Evolutionary conservation across 2,888 invertebrate species (phyloP).

Genomic region (Thymelicus acteon): DNA sequence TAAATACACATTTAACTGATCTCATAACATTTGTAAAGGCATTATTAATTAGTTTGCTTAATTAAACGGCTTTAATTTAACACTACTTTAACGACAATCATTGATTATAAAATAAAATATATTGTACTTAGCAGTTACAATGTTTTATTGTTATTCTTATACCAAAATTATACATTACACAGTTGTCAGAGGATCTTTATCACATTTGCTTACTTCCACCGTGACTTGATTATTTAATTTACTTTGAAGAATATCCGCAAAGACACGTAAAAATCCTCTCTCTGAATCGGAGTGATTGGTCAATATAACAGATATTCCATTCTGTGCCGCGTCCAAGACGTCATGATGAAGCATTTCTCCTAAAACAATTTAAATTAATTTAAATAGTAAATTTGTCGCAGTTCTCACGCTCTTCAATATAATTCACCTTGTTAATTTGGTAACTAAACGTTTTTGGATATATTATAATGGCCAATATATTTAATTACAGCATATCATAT

Average conservation of each 20-base stretch:
- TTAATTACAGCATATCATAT: too few relatives aligned
- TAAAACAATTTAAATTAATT: conserved; percentile 47
- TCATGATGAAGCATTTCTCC: conserved; percentile 98
- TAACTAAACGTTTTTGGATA: too few relatives aligned
- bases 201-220: conserved; percentile 88
- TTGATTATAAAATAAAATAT: conserved; percentile 29
- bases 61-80: conserved; percentile 20
- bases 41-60: conserved; percentile 32
- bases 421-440: too few relatives aligned
- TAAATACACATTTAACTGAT: conserved; percentile 69
- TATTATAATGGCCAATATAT: too few relatives aligned
- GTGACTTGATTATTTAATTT: conserved; percentile 80
- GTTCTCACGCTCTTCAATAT: too few relatives aligned
- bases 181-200: conserved; percentile 91
- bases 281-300: conserved; percentile 98
- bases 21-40: conserved; percentile 61
- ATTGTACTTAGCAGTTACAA: conserved; percentile 1
- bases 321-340: conserved; percentile 93
- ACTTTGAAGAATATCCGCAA: conserved; percentile 71
- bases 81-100: conserved; percentile 27
- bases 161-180: conserved; percentile 74
- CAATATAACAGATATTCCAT: conserved; percentile 91
- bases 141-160: conserved; percentile 18
- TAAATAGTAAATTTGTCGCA: too few relatives aligned
- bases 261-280: conserved; percentile 90